Base-by-base conservation (phyloP, 2,113 vertebrate genomes). In the Oncorhynchus nerka region DNA sequence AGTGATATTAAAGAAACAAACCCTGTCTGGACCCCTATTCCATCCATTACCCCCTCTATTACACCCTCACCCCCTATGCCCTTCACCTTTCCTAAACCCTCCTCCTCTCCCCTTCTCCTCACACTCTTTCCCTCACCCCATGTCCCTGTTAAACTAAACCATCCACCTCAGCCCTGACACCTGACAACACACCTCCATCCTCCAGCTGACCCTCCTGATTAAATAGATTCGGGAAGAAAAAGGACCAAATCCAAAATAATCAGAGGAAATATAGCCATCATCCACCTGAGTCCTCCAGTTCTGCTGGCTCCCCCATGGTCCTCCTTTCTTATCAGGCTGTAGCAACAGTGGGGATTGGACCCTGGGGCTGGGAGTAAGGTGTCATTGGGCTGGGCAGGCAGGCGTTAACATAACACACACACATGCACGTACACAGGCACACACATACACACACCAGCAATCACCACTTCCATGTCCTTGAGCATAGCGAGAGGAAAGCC, bases 241-340 rank as follows among this genome's bases (percentile, higher is more conserved):
- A 16, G 70, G 76, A 86, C 76, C 84, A 76, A 84, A 83, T 87
- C 82, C 66, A 73, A 84, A 34, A 73, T 68, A 72, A 19, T 32
- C 24, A 20, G 26, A 22, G 64, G 20, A 62, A 62, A 62, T 26
- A 67, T 19, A 57, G 64, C 32, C 1, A 20, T 69, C 55, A 45
- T 87, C 69, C 39, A 77, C 71, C 80, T 78, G 76, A 78, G 55
- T 78, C 79, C 83, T 71, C 73, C 76, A 78, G 77, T 75, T 76
- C 30, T 77, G 85, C 77, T 73, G 16, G 16, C 15, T 55, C 13
- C 16, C 51, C 76, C 51, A 77, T 73, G 71, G 39, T 45, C 39
- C 39, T 32, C 16, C 66, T 59, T 39, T 24, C 83, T 93, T 92
- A 92, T 93, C 90, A 39, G 81, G 26, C 75, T 34, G 8, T 68